Percentiles rank a stretch among this genome's conserved stretches.
Evolutionary conservation across 2,888 invertebrate species (phyloP).

Genomic region (Metellina segmentata): DNA sequence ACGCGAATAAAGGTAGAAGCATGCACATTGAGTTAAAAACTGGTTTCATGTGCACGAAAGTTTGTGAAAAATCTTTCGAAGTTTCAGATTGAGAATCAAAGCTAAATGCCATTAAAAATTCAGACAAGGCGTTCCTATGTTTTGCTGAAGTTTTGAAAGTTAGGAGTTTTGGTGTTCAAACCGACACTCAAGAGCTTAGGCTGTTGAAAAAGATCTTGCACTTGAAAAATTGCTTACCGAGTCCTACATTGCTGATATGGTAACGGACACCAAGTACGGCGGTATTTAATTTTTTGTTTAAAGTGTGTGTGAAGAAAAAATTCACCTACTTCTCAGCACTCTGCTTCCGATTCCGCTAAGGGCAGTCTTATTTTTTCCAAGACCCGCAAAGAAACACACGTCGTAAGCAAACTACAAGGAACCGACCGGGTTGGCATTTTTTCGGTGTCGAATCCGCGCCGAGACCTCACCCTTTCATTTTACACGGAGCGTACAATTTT

Average conservation of each 20-base stretch:
- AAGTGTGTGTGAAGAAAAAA: not conserved
- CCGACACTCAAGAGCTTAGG: no score
- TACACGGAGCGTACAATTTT: not conserved
- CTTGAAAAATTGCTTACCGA: not conserved
- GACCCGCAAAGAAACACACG: not conserved
- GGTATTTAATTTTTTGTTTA: not conserved
- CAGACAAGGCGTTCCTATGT: no score
- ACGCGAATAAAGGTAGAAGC: no score
- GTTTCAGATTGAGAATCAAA: no score
- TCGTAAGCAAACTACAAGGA: not conserved
- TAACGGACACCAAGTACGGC: not conserved
- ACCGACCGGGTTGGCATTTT: not conserved
- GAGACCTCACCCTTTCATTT: no score
- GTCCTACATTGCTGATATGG: not conserved
- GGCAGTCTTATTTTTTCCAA: not conserved
- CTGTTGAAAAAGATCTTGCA: no score
- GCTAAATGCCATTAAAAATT: no score
- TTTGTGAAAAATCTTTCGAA: no score
- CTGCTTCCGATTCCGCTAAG: not conserved
- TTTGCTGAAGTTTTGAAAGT: no score
- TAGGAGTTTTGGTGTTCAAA: no score
- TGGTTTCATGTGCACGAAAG: no score
- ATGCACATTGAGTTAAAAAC: no score
- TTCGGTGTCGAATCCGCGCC: not conserved
- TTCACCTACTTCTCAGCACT: not conserved